Base-by-base conservation (phyloP, 1,140 invertebrate genomes). In the Anadara kagoshimensis region DNA sequence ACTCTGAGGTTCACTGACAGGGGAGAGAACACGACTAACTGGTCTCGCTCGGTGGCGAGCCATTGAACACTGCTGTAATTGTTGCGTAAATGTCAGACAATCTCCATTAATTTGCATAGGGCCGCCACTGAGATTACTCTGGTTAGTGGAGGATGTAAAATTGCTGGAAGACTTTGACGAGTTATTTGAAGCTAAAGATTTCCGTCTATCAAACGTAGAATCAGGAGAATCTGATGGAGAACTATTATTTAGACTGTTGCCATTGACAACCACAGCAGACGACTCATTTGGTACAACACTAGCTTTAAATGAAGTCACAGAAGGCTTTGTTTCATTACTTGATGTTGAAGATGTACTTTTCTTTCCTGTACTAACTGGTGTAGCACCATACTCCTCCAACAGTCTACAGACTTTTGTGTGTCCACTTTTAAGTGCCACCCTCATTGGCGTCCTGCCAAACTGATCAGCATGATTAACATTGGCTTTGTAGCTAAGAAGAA, bases 401-500 rank as follows among this genome's bases (percentile, higher is more conserved):
- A 95, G 84, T 80, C 92, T 90, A 22, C 94, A 93, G 36, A 95
- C 93, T n/a, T 91, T 91, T 36, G 92, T 90, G 84, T 95, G 94
- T 0, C 94, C 94, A 77, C 93, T 94, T 89, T 95, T 95, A 0
- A 93, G 91, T 5, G 94, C 94, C 16, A 95, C 94, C 79, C 94
- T 91, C 58, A 94, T 91, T 5, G 94, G 93, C 77, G 94, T 95
- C 59, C 94, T 87, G 79, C 96, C 96, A 87, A 95, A 98, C 78
- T 95, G 94, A 89, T 98, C 96, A 0, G 95, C 96, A 85, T 97
- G 96, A 83, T 94, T 93, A 0, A 96, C 96, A 92, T 98, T 95
- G 0, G 96, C 97, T 43, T 95, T 95, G 80, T 95, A 95, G 83
- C 95, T 93, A 5, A 98, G 88, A 44, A 98, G 89, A 65, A 94